Evolutionary conservation across 2,113 vertebrate species (phyloP), one percentile per base, ranked within the genome.

Genomic region (Cinclus mexicanus): DNA sequence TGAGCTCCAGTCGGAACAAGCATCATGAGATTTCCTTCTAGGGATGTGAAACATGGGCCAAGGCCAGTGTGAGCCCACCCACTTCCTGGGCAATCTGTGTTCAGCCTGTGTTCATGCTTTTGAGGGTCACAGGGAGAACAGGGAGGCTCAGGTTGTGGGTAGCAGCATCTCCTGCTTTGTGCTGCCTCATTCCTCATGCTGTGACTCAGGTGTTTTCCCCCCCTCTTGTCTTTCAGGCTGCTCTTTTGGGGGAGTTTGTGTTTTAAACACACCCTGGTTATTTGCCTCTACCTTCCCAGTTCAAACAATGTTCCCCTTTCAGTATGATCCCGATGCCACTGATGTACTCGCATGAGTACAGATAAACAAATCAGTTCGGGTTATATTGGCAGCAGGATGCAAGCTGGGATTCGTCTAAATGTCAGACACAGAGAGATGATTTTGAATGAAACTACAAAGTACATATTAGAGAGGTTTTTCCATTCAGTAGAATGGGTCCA

Each of bases 21-120:
- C 74, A 44, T 68, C 10, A 0, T 89, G 47, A 89, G 29, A 88
- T 94, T 95, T 94, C 96, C 96, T 89, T 92, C 70, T 90, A 95
- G 90, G 92, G 83, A 52, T 82, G 50, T 89, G 65, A 86, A 63
- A 63, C 44, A 68, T 57, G 80, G 74, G 28, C 78, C 47, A 75
- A 64, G 46, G 49, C 11, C 4, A 88, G 53, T 8, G 37, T 63
- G 77, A 79, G 47, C 74, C 85, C 91, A 87, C 68, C 76, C 75
- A 94, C 81, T 94, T 93, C 91, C 67, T 82, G 70, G 67, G 68
- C 53, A 53, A 67, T 49, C 70, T 85, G 42, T 83, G 59, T 68
- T 91, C 44, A 75, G 77, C 56, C 75, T 56, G 65, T 22, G 2
- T 8, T 70, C 68, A 69, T 63, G 37, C 37, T 89, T 52, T 29